phyloP scores from a whole-genome alignment of 2,888 invertebrate species.

The Nemotelus nigrinus region DNA sequence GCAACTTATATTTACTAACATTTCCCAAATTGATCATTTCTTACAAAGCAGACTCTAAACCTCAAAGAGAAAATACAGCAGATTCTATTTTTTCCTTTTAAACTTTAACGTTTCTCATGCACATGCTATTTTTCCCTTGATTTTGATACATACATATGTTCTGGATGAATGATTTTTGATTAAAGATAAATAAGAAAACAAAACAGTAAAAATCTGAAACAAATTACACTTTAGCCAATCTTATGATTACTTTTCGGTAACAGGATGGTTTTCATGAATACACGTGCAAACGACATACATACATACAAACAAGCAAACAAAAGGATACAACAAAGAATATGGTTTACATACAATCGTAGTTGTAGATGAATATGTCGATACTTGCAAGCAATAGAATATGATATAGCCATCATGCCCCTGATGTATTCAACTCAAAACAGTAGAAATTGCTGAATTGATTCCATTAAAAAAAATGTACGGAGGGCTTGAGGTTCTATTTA shows the following conservation, averaged over 20 bases:
- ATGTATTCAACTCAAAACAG: conserved; percentile 24
- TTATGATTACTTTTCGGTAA: conserved; percentile 35
- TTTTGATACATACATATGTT: conserved; percentile 38
- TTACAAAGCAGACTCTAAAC: not conserved
- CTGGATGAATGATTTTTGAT: conserved; percentile 50
- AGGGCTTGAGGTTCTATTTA: too few species aligned
- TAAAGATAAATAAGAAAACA: conserved; percentile 47
- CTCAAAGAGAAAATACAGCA: not conserved
- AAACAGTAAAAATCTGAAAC: conserved; percentile 36
- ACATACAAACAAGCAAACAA: too few species aligned
- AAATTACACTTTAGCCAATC: conserved; percentile 39
- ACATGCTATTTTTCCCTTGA: not conserved
- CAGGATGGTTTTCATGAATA: conserved; percentile 7
- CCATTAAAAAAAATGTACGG: not conserved
- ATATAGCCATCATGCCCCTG: not conserved
- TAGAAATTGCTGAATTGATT: conserved; percentile 27
- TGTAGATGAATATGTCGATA: too few species aligned
- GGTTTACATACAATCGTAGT: too few species aligned
- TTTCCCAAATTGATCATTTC: too few species aligned
- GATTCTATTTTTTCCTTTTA: not conserved
- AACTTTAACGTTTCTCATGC: not conserved
- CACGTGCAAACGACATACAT: not conserved
- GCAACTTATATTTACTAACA: too few species aligned
- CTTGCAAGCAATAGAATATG: too few species aligned
- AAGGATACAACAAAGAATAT: too few species aligned